phyloP scores from a whole-genome alignment of 2,888 invertebrate genomes.

The Bibio marci region DNA sequence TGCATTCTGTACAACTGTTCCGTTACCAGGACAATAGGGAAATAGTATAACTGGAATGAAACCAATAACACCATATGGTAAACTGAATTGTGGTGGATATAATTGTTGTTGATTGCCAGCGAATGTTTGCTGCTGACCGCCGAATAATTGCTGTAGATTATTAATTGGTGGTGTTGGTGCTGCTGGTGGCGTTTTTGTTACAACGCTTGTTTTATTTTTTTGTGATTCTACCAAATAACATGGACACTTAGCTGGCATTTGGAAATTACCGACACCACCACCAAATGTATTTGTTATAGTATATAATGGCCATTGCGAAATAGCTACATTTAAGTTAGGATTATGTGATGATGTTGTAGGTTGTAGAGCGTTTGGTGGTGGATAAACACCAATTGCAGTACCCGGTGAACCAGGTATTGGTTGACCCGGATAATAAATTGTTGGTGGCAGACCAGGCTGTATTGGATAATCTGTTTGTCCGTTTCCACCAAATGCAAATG shows the following conservation, averaged over 20 bases:
- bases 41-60: constrained; percentile 54
- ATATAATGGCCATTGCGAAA: constrained; percentile 18
- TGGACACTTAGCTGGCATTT: constrained; percentile 42
- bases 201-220: constrained; percentile 6
- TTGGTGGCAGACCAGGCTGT: constrained; percentile 6
- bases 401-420: constrained; percentile 17
- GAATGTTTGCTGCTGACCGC: constrained; percentile 22
- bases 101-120: constrained; percentile 14
- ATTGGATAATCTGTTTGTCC: background rate
- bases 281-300: constrained; percentile 36
- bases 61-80: constrained; percentile 44
- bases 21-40: constrained; percentile 40
- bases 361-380: constrained; percentile 26
- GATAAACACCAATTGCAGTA: constrained; percentile 28
- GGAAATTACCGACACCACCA: constrained; percentile 36
- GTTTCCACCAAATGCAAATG: no score
- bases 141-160: constrained; percentile 16
- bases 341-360: constrained; percentile 13
- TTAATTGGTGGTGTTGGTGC: constrained; percentile 6
- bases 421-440: constrained; percentile 17
- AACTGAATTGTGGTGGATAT: constrained; percentile 22
- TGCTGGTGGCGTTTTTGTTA: no score
- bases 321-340: constrained; percentile 25
- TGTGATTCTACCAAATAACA: constrained; percentile 42
- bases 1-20: constrained; percentile 26